Percentiles rank a stretch among this genome's conserved stretches.
phyloP scores from a whole-genome alignment of 2,888 invertebrate species.

The Brachylomia viminalis region DNA sequence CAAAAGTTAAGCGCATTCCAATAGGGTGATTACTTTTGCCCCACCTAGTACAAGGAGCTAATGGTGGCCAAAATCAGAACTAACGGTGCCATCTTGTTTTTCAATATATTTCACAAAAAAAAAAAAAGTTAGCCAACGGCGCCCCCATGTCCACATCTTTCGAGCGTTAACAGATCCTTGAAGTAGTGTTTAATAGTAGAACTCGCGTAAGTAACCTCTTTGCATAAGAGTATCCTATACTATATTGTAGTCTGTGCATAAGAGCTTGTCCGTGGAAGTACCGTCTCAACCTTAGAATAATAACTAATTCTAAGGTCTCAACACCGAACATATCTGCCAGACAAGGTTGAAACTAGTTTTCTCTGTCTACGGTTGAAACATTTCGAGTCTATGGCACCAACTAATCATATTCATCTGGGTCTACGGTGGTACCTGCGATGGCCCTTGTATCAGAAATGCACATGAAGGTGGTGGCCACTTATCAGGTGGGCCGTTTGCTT shows the following conservation, averaged over 20 bases:
- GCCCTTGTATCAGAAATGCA: background rate
- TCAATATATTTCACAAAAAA: background rate
- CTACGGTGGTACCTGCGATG: background rate
- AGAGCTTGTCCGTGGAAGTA: conserved; percentile 7
- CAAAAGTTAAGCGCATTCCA: too few relatives aligned
- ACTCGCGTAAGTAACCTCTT: background rate
- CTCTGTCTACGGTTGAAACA: too few relatives aligned
- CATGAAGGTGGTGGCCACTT: background rate
- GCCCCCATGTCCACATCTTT: background rate
- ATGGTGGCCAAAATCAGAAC: background rate
- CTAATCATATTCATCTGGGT: background rate
- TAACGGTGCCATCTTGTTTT: background rate
- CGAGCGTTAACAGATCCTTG: background rate
- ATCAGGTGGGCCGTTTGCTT: background rate
- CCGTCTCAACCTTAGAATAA: too few relatives aligned
- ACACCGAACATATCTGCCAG: background rate
- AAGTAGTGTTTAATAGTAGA: background rate
- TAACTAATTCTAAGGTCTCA: too few relatives aligned
- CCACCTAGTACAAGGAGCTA: too few relatives aligned
- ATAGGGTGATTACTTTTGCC: too few relatives aligned
- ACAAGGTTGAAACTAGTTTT: background rate
- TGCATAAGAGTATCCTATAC: too few relatives aligned
- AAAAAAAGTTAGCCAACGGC: too few relatives aligned
- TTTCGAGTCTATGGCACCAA: background rate
- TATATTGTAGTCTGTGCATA: background rate